Evolutionary conservation across 53 echinoderm and acorn worm species (phyloP).

Genomic region (Hippasteria phrygiana): DNA sequence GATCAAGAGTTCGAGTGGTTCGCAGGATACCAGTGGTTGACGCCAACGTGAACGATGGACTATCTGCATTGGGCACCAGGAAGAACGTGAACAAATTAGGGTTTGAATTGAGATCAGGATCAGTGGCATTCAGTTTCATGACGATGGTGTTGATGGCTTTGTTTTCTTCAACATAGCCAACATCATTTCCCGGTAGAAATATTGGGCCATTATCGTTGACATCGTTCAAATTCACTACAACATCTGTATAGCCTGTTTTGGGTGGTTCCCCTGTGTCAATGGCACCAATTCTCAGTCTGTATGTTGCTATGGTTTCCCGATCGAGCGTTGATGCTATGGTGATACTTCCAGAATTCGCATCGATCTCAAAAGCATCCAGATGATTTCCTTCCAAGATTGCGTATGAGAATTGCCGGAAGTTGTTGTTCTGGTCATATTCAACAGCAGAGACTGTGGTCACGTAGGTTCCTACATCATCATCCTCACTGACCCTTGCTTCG

Average conservation of each 20-base stretch:
- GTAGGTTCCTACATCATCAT: constrained; percentile 67
- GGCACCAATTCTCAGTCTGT: constrained; percentile 83
- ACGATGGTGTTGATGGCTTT: constrained; percentile 73
- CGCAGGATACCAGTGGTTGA: constrained; percentile 67
- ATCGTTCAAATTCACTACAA: constrained; percentile 80
- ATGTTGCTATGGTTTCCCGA: constrained; percentile 78
- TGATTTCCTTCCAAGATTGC: constrained; percentile 77
- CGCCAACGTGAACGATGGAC: constrained; percentile 72
- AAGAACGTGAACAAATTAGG: constrained; percentile 77
- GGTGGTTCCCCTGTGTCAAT: constrained; percentile 88
- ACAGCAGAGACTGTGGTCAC: constrained; percentile 87
- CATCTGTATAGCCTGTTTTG: constrained; percentile 79
- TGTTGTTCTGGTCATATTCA: constrained; percentile 82
- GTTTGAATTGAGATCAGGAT: constrained; percentile 84
- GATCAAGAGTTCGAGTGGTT: constrained; percentile 77
- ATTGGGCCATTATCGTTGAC: constrained; percentile 95
- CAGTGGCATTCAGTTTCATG: constrained; percentile 88
- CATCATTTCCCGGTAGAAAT: constrained; percentile 74
- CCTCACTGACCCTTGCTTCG: constrained; percentile 81
- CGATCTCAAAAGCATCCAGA: constrained; percentile 77
- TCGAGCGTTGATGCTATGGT: constrained; percentile 71
- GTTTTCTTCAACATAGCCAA: constrained; percentile 78
- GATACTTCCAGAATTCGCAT: constrained; percentile 79
- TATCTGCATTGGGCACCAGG: constrained; percentile 66
- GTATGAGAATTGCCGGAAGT: constrained; percentile 85